phyloP scores from a whole-genome alignment of 2,888 invertebrate genomes.

The Onthophagus sagittarius region DNA sequence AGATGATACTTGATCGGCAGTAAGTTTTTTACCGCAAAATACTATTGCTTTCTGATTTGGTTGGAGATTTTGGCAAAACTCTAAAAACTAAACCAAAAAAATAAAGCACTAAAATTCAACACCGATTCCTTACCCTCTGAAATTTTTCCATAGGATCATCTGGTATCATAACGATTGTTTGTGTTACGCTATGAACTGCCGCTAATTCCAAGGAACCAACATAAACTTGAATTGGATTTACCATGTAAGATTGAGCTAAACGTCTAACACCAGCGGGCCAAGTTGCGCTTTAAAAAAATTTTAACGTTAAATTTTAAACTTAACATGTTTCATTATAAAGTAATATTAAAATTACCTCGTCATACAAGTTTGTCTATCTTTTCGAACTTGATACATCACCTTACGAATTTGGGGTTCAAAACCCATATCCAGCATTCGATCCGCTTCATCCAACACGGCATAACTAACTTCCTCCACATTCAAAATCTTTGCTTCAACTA shows the following conservation, averaged over 20 bases:
- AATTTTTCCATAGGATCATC: slow-evolving; percentile 62
- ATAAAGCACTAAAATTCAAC: slow-evolving; percentile 43
- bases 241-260: slow-evolving; percentile 83
- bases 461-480: slow-evolving; percentile 78
- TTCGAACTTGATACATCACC: slow-evolving; percentile 73
- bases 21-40: slow-evolving; percentile 83
- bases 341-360: slow-evolving; percentile 61
- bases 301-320: neutral
- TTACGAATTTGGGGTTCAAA: slow-evolving; percentile 86
- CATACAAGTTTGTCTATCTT: slow-evolving; percentile 93
- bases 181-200: slow-evolving; percentile 84
- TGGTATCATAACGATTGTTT: slow-evolving; percentile 71
- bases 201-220: slow-evolving; percentile 86
- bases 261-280: slow-evolving; percentile 88
- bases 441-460: slow-evolving; percentile 89
- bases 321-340: neutral
- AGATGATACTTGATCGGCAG: slow-evolving; percentile 78
- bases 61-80: slow-evolving; percentile 68
- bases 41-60: slow-evolving; percentile 81
- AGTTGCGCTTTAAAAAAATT: slow-evolving; percentile 65
- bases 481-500: slow-evolving; percentile 68
- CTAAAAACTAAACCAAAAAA: slow-evolving; percentile 60
- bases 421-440: slow-evolving; percentile 84
- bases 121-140: slow-evolving; percentile 48
- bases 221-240: slow-evolving; percentile 84